A percentile compares a stretch with the other conserved stretches of the same genome.
Conservation (phyloP, 2,113 vertebrate species). For the Monopterus albus region DNA sequence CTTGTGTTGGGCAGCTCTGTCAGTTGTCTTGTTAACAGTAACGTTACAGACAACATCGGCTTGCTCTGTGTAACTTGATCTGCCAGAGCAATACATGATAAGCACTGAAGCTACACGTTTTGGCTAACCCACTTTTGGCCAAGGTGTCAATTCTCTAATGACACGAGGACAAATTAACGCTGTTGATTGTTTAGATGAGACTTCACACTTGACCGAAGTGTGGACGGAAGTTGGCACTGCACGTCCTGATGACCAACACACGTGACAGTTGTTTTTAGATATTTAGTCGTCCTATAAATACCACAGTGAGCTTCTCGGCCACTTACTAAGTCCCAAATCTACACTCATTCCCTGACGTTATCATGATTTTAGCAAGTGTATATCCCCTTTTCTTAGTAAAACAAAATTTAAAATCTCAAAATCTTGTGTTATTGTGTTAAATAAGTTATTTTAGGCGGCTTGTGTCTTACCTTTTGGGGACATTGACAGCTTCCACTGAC, state of each 20-base stretch:
- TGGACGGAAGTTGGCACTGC: slow-evolving; percentile 28
- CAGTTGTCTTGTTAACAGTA: background rate
- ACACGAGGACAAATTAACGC: background rate
- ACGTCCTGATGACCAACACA: slow-evolving; percentile 45
- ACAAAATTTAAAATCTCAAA: too few species aligned
- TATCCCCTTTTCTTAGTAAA: background rate
- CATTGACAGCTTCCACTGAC: background rate
- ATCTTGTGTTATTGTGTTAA: too few species aligned
- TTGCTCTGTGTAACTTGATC: slow-evolving; percentile 53
- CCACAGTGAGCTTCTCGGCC: slow-evolving; percentile 23
- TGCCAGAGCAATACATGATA: slow-evolving; percentile 21
- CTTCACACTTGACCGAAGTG: slow-evolving; percentile 13
- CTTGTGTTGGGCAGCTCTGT: background rate
- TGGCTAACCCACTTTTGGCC: background rate
- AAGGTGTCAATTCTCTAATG: background rate
- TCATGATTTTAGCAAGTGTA: background rate
- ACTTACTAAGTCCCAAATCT: background rate
- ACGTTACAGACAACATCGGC: slow-evolving; percentile 2
- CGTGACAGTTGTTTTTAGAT: slow-evolving; percentile 75
- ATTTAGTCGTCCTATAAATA: slow-evolving; percentile 77
- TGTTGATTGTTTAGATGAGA: background rate
- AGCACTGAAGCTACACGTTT: background rate
- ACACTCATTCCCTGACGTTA: background rate
- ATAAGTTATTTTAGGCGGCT: too few species aligned
- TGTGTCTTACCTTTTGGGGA: too few species aligned